Evolutionary conservation across 2,113 vertebrate species (phyloP).

Genomic region (Motacilla tschutschensis): DNA sequence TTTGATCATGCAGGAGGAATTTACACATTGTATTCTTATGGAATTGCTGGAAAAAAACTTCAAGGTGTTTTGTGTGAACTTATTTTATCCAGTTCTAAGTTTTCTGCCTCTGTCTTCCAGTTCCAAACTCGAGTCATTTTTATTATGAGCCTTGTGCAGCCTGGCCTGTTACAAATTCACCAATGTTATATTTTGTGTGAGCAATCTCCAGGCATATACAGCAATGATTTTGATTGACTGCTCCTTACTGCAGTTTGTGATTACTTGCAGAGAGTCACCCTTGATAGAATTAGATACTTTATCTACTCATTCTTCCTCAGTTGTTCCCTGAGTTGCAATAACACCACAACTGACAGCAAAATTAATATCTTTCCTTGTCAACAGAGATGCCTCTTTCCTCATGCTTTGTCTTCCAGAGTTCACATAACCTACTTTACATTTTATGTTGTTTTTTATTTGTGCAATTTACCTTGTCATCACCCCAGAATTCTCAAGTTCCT

Average conservation of each 20-base stretch:
- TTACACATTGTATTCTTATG: neutral
- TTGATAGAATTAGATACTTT: slow-evolving; percentile 26
- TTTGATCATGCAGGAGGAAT: neutral
- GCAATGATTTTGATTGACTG: slow-evolving; percentile 33
- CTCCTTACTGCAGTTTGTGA: slow-evolving; percentile 4
- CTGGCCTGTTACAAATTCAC: slow-evolving; percentile 13
- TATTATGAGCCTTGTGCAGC: neutral
- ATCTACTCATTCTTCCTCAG: slow-evolving; percentile 16
- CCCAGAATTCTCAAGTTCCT: neutral
- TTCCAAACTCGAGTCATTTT: neutral
- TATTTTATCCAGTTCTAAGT: neutral
- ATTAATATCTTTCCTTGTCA: slow-evolving; percentile 44
- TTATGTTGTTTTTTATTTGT: slow-evolving; percentile 7
- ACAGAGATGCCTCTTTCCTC: neutral
- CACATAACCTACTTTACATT: slow-evolving; percentile 6
- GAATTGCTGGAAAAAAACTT: neutral
- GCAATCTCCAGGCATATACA: neutral
- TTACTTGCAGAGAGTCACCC: slow-evolving; percentile 8
- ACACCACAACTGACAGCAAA: slow-evolving; percentile 27
- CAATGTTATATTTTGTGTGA: slow-evolving; percentile 11
- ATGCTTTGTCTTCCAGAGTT: slow-evolving; percentile 1
- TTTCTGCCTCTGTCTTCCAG: neutral
- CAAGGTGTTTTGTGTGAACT: neutral
- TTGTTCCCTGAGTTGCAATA: slow-evolving; percentile 37
- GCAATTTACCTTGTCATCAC: slow-evolving; percentile 13